Base-by-base conservation (phyloP, 92 coral and sea anemone species). In the Desmophyllum pertusum region DNA sequence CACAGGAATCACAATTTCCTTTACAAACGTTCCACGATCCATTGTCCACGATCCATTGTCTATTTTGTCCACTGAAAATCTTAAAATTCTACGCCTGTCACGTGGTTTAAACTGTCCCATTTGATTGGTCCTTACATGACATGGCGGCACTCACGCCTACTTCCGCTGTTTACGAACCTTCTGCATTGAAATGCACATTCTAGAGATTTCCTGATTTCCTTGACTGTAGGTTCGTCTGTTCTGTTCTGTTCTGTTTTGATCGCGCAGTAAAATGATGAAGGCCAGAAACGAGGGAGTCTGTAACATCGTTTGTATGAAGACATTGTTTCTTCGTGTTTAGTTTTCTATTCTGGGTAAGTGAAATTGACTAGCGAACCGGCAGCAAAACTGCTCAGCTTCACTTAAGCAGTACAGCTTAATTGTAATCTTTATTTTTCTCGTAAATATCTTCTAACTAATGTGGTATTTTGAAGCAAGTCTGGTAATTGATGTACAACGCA, bases 311-410 rank as follows among this genome's bases (percentile, higher is more conserved):
- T 93, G 97, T 64, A 80, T 91, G 89, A 93, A 93, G 87, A 92
- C 94, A 11, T 57, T 93, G 67, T 91, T n/a, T 91, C 75, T 91
- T 93, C 84, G 92, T 93, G 86, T 93, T 91, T 88, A 93, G 73
- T 80, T 85, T 88, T 2, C 89, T 93, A 61, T 91, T 93, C 68
- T 75, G 87, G 97, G 97, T 93, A 77, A 91, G 97, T 93, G 8
- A 39, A 48, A n/a, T 10, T 81, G 52, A 69, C 18, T 23, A 52
- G 52, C 7, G 35, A 51, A 55, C 25, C n/a, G 37, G 41, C 59
- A 36, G 42, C 21, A 1, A 45, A 39, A 55, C 33, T 10, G 13
- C 55, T 50, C 55, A 21, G 18, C 18, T 50, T 13, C 11, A 10
- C n/a, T n/a, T n/a, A n/a, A 50, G 3, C 55, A 50, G 55, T 21